A percentile compares a stretch with the other conserved stretches of the same genome.
Conservation (phyloP, 2,888 invertebrate species). For the Fragum fragum region DNA sequence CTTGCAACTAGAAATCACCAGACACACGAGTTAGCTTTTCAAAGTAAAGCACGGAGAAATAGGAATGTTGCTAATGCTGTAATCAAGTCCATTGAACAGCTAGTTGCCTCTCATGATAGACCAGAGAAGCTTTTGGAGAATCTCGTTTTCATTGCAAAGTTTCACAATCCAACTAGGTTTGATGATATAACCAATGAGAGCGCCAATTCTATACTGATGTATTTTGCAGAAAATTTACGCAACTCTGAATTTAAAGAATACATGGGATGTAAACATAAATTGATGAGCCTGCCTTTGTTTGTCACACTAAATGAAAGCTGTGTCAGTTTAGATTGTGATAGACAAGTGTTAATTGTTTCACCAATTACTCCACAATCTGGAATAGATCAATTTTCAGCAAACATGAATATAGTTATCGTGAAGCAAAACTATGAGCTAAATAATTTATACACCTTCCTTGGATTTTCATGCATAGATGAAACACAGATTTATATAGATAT, state of each 20-base stretch:
- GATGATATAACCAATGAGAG: not conserved
- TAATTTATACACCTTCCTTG: slow-evolving; percentile 18
- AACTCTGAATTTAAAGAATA: not conserved
- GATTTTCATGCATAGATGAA: not conserved
- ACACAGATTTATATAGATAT: not conserved
- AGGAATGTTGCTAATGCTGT: not conserved
- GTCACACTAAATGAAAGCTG: not conserved
- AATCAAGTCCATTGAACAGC: slow-evolving; percentile 48
- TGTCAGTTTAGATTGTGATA: not conserved
- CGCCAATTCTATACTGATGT: not conserved
- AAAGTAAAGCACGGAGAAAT: not conserved
- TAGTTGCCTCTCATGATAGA: slow-evolving; percentile 38
- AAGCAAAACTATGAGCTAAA: not conserved
- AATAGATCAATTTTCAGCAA: not conserved
- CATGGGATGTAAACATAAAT: not conserved
- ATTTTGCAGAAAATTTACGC: slow-evolving; percentile 6
- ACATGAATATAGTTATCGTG: not conserved
- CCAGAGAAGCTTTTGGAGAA: not conserved
- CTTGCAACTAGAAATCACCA: too few relatives aligned
- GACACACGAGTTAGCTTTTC: too few relatives aligned
- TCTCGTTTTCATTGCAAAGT: not conserved
- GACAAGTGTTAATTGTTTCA: not conserved
- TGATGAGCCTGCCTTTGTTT: slow-evolving; percentile 9
- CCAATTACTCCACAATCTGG: slow-evolving; percentile 1
- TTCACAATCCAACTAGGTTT: not conserved